Evolutionary conservation across 2,888 invertebrate species (phyloP).

Genomic region (Cheilosia vulpina): DNA sequence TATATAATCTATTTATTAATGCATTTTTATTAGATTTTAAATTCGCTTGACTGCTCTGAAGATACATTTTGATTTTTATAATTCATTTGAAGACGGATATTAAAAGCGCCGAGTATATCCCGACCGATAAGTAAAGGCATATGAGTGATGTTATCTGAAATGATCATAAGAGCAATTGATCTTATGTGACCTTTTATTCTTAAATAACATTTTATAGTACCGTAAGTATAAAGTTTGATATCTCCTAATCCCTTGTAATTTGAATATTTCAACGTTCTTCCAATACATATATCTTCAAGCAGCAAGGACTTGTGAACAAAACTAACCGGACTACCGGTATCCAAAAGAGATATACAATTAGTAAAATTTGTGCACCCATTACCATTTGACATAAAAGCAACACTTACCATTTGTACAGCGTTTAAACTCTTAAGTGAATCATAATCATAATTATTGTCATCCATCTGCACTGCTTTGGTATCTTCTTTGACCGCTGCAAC

Average conservation of each 20-base stretch:
- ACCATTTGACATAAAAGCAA: slow-evolving; percentile 12
- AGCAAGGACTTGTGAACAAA: slow-evolving; percentile 35
- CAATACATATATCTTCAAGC: slow-evolving; percentile 28
- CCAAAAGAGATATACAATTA: slow-evolving; percentile 40
- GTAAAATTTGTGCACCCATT: slow-evolving; percentile 22
- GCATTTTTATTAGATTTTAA: too few relatives aligned
- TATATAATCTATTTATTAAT: too few relatives aligned
- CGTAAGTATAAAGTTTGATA: slow-evolving; percentile 13
- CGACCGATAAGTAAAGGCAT: slow-evolving; percentile 1
- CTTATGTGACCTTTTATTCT: not conserved
- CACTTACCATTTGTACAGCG: slow-evolving; percentile 48
- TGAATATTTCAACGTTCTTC: not conserved
- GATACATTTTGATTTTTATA: not conserved
- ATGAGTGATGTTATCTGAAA: slow-evolving; percentile 16
- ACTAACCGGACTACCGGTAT: slow-evolving; percentile 61
- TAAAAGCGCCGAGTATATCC: not conserved
- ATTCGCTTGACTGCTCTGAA: not conserved
- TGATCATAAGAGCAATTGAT: slow-evolving; percentile 1
- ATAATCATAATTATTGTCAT: not conserved
- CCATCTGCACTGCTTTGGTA: too few relatives aligned
- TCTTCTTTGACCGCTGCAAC: slow-evolving; percentile 2
- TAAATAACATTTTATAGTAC: not conserved
- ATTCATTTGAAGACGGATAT: slow-evolving; percentile 1
- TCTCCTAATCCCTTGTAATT: slow-evolving; percentile 8
- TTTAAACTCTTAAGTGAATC: not conserved